A percentile compares a stretch with the other conserved stretches of the same genome.
These are phyloP conservation scores for Syngnathus acus DNA, from an alignment of 2,797 vertebrate genomes.

Conservation along the genomic window DNA sequence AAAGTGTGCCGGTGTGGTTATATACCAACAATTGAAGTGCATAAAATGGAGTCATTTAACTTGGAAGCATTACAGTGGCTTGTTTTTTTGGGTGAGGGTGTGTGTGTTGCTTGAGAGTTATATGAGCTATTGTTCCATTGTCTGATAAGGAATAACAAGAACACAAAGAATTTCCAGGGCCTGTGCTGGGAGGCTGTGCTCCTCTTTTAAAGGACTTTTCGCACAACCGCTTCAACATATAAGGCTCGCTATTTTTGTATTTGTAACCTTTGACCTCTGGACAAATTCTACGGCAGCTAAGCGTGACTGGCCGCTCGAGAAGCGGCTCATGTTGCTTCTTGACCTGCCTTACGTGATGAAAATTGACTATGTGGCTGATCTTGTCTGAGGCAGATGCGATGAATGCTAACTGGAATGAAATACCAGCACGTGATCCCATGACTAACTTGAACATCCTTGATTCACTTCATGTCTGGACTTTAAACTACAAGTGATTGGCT, in stretches of 20 bases:
- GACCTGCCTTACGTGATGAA: slow-evolving; percentile 29
- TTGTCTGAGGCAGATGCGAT: slow-evolving; percentile 47
- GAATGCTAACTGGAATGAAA: slow-evolving; percentile 46
- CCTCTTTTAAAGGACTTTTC: slow-evolving; percentile 50
- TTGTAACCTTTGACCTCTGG: slow-evolving; percentile 27
- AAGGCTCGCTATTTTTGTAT: slow-evolving; percentile 21
- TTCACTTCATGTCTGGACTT: slow-evolving; percentile 46
- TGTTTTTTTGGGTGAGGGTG: slow-evolving; percentile 20
- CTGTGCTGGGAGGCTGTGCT: slow-evolving; percentile 53
- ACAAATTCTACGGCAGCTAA: slow-evolving; percentile 29
- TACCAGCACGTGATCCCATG: slow-evolving; percentile 41
- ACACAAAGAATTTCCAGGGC: slow-evolving; percentile 67
- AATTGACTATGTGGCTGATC: slow-evolving; percentile 16
- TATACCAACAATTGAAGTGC: not conserved
- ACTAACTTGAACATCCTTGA: slow-evolving; percentile 23
- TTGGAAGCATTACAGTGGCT: slow-evolving; percentile 13
- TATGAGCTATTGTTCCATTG: slow-evolving; percentile 70
- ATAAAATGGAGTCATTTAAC: slow-evolving; percentile 24
- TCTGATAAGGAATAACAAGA: slow-evolving; percentile 72
- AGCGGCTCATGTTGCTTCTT: slow-evolving; percentile 29
- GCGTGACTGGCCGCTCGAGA: slow-evolving; percentile 31
- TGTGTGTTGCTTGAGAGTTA: slow-evolving; percentile 43
- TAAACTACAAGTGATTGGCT: slow-evolving; percentile 35
- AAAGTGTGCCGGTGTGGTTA: not conserved
- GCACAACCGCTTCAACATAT: slow-evolving; percentile 35